These are phyloP conservation scores for Hippocampus kuda DNA, from an alignment of 2,797 vertebrate species.

Conservation along the genomic window DNA sequence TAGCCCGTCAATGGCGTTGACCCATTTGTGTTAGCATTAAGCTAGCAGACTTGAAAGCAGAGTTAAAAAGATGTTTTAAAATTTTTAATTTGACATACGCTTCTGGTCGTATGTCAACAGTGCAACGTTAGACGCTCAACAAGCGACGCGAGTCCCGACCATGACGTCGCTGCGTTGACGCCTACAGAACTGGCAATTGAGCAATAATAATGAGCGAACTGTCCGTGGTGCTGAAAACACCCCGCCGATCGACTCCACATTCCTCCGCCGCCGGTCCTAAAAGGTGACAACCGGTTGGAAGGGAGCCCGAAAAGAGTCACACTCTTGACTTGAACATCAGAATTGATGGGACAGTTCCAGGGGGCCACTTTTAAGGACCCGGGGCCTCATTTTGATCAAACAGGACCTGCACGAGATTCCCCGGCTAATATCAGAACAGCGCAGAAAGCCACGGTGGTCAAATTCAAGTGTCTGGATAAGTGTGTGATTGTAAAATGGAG, in stretches of 20 bases:
- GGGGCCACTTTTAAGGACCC: neutral
- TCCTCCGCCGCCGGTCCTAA: neutral
- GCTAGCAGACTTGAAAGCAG: no score
- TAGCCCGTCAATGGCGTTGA: no score
- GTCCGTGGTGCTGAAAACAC: slow-evolving; percentile 60
- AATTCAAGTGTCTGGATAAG: neutral
- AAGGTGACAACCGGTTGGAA: neutral
- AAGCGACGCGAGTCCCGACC: neutral
- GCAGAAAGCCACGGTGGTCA: neutral
- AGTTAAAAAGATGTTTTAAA: no score
- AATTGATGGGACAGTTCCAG: neutral
- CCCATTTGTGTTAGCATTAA: no score
- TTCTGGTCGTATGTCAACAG: neutral
- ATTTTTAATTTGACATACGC: neutral
- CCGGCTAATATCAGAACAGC: neutral
- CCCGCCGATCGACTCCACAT: slow-evolving; percentile 24
- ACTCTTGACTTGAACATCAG: neutral
- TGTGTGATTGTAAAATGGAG: no score
- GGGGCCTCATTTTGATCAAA: neutral
- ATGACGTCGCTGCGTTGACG: slow-evolving; percentile 10
- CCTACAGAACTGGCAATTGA: slow-evolving; percentile 47
- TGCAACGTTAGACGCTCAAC: neutral
- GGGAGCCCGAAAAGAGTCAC: neutral
- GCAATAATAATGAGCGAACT: slow-evolving; percentile 45
- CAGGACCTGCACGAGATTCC: neutral